Evolutionary conservation across 2,113 vertebrate species (phyloP).

Genomic region (Indicator indicator): DNA sequence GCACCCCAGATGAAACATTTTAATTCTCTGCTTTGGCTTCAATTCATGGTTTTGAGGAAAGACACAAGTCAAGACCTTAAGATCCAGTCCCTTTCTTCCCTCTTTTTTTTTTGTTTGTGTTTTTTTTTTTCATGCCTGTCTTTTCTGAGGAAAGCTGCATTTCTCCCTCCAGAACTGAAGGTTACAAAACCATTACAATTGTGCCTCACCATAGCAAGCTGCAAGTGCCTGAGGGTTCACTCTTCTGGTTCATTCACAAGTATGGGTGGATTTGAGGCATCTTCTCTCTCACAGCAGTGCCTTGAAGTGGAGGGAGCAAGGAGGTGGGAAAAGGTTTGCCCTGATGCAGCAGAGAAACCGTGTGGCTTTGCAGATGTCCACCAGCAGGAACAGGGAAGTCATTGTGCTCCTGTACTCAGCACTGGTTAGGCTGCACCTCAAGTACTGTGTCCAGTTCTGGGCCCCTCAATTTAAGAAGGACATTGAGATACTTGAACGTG

Average conservation of each 20-base stretch:
- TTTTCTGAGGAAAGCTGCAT: neutral
- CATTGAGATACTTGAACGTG: too few relatives aligned
- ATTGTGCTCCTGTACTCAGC: too few relatives aligned
- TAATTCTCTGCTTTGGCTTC: neutral
- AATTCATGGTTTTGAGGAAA: neutral
- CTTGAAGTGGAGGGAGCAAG: neutral
- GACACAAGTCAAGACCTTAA: neutral
- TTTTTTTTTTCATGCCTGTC: neutral
- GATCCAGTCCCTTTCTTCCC: neutral
- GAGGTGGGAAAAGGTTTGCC: neutral
- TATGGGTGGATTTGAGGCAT: neutral
- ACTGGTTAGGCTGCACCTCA: too few relatives aligned
- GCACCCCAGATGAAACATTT: neutral
- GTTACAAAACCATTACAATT: neutral
- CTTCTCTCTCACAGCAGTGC: accelerated
- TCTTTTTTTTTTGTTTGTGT: neutral
- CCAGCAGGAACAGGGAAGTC: too few relatives aligned
- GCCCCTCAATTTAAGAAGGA: too few relatives aligned
- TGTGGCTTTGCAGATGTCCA: neutral
- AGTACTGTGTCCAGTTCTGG: too few relatives aligned
- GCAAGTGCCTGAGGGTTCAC: neutral
- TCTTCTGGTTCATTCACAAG: neutral
- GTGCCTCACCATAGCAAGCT: neutral
- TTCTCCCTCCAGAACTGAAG: neutral
- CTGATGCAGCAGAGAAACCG: neutral